Conservation (phyloP, 2,888 invertebrate species). For the Campoletis raptor region DNA sequence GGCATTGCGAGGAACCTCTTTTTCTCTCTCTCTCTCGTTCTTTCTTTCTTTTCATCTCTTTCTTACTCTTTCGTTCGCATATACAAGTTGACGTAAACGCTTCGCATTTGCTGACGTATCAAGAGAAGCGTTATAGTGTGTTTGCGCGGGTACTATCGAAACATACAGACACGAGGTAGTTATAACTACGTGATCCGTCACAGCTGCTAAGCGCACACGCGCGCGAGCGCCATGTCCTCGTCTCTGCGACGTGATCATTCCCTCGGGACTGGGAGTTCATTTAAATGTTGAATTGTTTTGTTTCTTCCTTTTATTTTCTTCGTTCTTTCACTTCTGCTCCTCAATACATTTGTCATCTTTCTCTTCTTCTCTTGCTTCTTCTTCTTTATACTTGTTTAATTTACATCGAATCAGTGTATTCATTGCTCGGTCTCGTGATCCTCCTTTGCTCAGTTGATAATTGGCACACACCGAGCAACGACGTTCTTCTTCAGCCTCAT, state of each 20-base stretch:
- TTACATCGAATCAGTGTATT: constrained; percentile 54
- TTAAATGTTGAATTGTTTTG: constrained; percentile 53
- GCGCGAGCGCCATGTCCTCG: constrained; percentile 54
- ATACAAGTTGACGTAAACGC: constrained; percentile 17
- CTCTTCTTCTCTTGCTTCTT: constrained; percentile 30
- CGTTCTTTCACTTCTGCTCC: neutral
- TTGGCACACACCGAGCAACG: constrained; percentile 52
- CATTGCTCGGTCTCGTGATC: constrained; percentile 61
- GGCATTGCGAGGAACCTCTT: constrained; percentile 17
- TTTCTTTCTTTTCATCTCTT: constrained; percentile 15
- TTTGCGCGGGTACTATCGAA: constrained; percentile 17
- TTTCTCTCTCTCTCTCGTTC: constrained; percentile 17
- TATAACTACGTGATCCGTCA: constrained; percentile 33
- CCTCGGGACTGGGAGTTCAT: constrained; percentile 67
- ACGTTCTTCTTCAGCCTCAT: constrained; percentile 47
- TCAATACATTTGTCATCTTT: neutral
- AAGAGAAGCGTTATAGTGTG: constrained; percentile 15
- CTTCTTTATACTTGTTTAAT: constrained; percentile 53
- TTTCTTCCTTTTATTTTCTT: constrained; percentile 57
- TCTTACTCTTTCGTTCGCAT: neutral
- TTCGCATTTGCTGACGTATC: constrained; percentile 19
- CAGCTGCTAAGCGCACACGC: constrained; percentile 58
- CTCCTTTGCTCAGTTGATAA: constrained; percentile 51
- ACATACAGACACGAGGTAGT: constrained; percentile 18
- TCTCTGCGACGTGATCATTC: constrained; percentile 61